Evolutionary conservation across 2,888 invertebrate genomes (phyloP).

Genomic region (Branchellion lobata): DNA sequence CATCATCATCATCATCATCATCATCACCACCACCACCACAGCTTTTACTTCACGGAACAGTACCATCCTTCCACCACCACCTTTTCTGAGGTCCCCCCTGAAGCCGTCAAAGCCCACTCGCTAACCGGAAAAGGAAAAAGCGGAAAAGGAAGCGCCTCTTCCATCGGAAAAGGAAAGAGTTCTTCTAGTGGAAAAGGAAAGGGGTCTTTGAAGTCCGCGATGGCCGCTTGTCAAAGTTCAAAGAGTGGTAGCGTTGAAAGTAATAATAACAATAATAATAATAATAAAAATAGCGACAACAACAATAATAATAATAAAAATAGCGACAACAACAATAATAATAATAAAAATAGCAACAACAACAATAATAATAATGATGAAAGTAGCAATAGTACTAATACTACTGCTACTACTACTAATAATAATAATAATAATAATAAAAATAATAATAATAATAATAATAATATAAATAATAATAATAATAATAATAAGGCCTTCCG

Average conservation of each 20-base stretch:
- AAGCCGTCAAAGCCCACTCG: conserved; percentile 64
- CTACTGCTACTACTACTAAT: too few relatives aligned
- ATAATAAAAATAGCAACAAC: neutral
- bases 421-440: too few relatives aligned
- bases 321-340: neutral
- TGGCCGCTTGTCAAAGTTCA: too few relatives aligned
- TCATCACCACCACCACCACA: conserved; percentile 1
- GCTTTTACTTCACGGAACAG: conserved; percentile 61
- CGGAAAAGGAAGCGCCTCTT: conserved; percentile 69
- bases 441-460: too few relatives aligned
- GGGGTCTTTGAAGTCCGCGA: too few relatives aligned
- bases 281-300: neutral
- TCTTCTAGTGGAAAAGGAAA: too few relatives aligned
- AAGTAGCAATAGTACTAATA: conserved; percentile 21
- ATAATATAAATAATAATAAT: neutral
- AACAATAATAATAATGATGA: neutral
- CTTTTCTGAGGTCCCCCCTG: conserved; percentile 69
- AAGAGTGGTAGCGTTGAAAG: too few relatives aligned
- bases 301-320: neutral
- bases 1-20: neutral
- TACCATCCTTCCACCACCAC: conserved; percentile 68
- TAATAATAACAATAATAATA: neutral
- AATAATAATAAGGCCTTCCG: neutral
- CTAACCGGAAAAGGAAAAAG: conserved; percentile 67
- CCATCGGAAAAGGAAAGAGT: conserved; percentile 56